Base-by-base conservation (phyloP, 2,797 vertebrate genomes). In the Luscinia luscinia region DNA sequence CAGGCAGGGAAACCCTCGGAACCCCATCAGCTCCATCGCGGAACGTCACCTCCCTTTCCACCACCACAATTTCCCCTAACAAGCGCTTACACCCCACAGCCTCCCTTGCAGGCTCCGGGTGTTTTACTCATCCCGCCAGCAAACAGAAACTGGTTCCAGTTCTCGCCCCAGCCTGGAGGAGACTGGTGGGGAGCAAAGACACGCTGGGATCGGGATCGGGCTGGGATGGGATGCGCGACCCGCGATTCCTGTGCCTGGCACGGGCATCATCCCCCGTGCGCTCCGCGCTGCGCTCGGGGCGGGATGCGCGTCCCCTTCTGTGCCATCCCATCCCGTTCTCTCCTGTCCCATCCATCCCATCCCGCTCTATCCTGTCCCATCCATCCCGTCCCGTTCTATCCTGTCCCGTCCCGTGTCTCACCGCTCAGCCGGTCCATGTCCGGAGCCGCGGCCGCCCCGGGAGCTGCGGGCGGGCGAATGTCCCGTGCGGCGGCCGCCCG, bases 371-470 rank as follows among this genome's bases (percentile, higher is more conserved):
- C 9, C 38, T 38, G 15, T 20, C 43, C 43, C 43, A 5, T 43
- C 18, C 45, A 2, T 22, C 48, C 24, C 24, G 15, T 49, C 24
- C 23, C 23, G 38, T 11, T 38, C 38, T 38, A 2, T 20, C 9
- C 30, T 23, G 10, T 48, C 4, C 64, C 17, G n/a, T 26, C 20
- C 11, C 45, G 45, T 12, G 21, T 46, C 96, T 95, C 78, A 97
- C 96, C 96, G 85, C 96, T 96, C 58, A 96, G 96, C 9, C 95
- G 79, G 75, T 97, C 96, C 96, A 97, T 97, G 36, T 52, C 4
- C 45, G 90, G 40, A 89, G 92, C 59, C 93, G 83, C 57, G 36
- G 70, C 78, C 90, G 45, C 57, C 67, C 75, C 84, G 61, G 51
- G 22, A 75, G 87, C 58, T 38, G 82, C 85, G 63, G 75, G 28